Base-by-base conservation (phyloP, 2,113 vertebrate species). In the Psammodynastes pulverulentus region DNA sequence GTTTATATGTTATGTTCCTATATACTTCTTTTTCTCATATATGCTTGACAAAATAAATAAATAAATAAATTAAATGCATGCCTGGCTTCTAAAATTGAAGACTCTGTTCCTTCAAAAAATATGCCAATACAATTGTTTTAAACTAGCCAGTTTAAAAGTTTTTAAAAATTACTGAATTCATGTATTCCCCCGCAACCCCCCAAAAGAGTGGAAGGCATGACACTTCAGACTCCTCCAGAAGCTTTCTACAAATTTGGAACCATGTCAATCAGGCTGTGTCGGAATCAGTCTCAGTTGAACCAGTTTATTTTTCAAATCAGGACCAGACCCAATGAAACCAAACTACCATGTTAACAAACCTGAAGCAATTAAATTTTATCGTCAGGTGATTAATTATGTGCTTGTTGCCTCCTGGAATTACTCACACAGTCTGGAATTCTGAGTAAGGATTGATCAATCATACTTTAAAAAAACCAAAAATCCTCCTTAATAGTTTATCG, bases 331-430 rank as follows among this genome's bases (percentile, higher is more conserved):
- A 79, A 39, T 39, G 17, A 79, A 79, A 79, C 72, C 72, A 43
- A 58, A 13, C 53, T 89, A 92, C 53, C 53, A 89, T 52, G 53
- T 62, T 89, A 92, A 92, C 88, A 89, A 89, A 92, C 85, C 91
- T 86, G 88, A 43, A 92, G 91, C 88, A 92, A 92, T 92, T 92
- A 89, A n/a, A 56, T 92, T 85, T 89, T 89, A 89, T 89, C 86
- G 91, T 86, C 91, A 92, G 85, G 88, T 92, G 88, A 48, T 89
- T 92, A 92, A 92, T 92, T 92, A 92, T 89, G 88, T 92, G 53
- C 87, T 89, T 86, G 88, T 92, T 92, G 79, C 91, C 88, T 92
- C 29, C 79, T 89, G 53, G 88, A 89, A 92, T 92, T 92, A 92
- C 87, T 89, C 87, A 62, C 52, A 12, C 46, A 86, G 72, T 62